Percentiles rank a stretch among this genome's conserved stretches.
Evolutionary conservation across 2,888 invertebrate species (phyloP).

Genomic region (Falcaria lacertinaria): DNA sequence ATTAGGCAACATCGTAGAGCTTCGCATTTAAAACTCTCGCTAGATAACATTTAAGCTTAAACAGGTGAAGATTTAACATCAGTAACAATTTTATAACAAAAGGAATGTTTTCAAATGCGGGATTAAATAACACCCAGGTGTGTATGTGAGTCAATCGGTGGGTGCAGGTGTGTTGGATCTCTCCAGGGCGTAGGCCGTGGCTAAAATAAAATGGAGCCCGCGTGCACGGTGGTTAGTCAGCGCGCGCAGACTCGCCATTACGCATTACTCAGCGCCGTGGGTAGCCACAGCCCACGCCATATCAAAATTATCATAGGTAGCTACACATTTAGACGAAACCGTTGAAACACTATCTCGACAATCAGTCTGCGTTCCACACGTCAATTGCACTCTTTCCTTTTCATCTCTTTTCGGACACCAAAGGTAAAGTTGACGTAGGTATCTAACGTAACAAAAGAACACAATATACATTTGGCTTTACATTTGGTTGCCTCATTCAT

Average conservation of each 20-base stretch:
- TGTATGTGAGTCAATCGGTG: constrained; percentile 43
- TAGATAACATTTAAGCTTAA: constrained; percentile 3
- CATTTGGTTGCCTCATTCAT: no score
- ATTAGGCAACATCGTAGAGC: no score
- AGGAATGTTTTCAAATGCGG: constrained; percentile 39
- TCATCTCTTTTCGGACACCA: no score
- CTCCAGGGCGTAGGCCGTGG: constrained; percentile 62
- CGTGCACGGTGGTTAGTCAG: constrained; percentile 61
- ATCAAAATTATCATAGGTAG: constrained; percentile 66
- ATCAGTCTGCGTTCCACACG: constrained; percentile 20
- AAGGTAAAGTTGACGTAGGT: no score
- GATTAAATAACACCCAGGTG: constrained; percentile 71
- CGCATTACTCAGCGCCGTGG: constrained; percentile 70
- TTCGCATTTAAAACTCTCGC: background rate
- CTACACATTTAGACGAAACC: constrained; percentile 51
- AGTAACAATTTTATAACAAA: constrained; percentile 18
- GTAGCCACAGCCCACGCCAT: constrained; percentile 66
- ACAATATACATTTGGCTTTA: no score
- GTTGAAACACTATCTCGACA: constrained; percentile 33
- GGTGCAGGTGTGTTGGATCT: constrained; percentile 68
- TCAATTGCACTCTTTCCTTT: constrained; percentile 10
- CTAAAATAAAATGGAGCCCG: constrained; percentile 69
- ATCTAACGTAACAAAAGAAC: no score
- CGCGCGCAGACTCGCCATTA: constrained; percentile 53
- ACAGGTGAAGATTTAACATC: constrained; percentile 12